A percentile compares a stretch with the other conserved stretches of the same genome.
phyloP scores from a whole-genome alignment of 2,888 invertebrate species.

The Osmoderma eremita region DNA sequence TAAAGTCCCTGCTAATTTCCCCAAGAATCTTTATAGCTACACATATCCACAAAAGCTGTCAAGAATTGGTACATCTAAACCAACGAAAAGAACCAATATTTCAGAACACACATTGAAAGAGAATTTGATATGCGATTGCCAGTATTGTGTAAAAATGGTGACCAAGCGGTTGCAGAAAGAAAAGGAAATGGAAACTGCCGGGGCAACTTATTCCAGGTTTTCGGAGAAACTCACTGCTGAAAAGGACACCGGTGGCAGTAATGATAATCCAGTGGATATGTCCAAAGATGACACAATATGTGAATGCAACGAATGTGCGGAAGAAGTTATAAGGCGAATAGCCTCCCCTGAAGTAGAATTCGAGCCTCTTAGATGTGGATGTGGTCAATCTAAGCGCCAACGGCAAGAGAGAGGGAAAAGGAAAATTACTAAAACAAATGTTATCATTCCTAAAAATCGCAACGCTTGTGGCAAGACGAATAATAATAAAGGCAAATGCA shows the following conservation, averaged over 20 bases:
- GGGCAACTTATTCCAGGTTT: not conserved
- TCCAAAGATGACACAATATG: conserved; percentile 1
- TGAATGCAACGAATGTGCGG: conserved; percentile 18
- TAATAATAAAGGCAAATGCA: conserved; percentile 3
- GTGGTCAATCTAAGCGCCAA: not conserved
- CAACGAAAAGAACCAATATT: not conserved
- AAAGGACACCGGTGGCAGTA: not conserved
- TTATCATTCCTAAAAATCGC: not conserved
- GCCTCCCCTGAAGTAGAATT: conserved; percentile 6
- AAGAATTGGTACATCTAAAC: not conserved
- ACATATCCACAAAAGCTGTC: conserved; percentile 7
- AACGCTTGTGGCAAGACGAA: not conserved
- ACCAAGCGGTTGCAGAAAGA: conserved; percentile 8
- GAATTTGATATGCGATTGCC: conserved; percentile 8
- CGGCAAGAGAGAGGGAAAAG: not conserved
- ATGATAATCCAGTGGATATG: not conserved
- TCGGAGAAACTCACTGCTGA: conserved; percentile 11
- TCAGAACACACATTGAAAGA: not conserved
- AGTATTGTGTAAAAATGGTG: not conserved
- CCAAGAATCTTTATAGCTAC: conserved; percentile 14
- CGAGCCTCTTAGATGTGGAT: conserved; percentile 18
- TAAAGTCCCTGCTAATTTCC: conserved; percentile 23
- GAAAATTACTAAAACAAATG: not conserved
- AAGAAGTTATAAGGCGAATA: conserved; percentile 22
- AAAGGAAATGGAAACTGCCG: not conserved